Evolutionary conservation across 2,113 vertebrate species (phyloP).

Genomic region (Hippocampus comes): DNA sequence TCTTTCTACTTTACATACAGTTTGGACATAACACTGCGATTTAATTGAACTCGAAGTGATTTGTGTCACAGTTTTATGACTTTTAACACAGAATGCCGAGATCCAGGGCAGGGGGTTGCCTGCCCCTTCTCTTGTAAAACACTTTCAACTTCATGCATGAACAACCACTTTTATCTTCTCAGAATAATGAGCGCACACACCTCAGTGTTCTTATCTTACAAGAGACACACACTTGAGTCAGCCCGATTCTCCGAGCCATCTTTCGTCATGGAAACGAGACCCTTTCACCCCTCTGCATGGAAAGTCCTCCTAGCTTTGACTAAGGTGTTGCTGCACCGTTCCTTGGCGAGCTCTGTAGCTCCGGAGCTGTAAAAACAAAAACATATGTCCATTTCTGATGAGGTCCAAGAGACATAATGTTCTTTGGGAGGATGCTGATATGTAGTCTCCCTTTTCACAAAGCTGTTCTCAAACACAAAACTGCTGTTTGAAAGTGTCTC

Average conservation of each 20-base stretch:
- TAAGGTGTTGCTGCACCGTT: conserved; percentile 19
- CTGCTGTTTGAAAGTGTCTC: not conserved
- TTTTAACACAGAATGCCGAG: not conserved
- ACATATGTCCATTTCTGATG: conserved; percentile 51
- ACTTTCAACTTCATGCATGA: conserved; percentile 47
- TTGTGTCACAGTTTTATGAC: not conserved
- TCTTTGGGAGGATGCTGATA: conserved; percentile 31
- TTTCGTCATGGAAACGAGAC: conserved; percentile 28
- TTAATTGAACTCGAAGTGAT: not conserved
- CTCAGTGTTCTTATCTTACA: conserved; percentile 41
- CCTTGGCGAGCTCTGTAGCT: not conserved
- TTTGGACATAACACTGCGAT: not conserved
- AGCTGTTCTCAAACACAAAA: not conserved
- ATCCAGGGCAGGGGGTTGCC: not conserved
- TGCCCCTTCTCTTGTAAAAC: conserved; percentile 13
- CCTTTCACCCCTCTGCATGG: conserved; percentile 17
- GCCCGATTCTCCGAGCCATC: conserved; percentile 42
- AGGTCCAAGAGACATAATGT: conserved; percentile 20
- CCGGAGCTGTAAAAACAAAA: conserved; percentile 23
- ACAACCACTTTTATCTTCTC: conserved; percentile 25
- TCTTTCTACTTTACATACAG: not conserved
- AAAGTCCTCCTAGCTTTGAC: conserved; percentile 29
- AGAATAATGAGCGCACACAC: conserved; percentile 43
- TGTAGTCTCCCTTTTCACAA: conserved; percentile 17
- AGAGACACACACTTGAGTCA: conserved; percentile 54